Evolutionary conservation across 2,113 vertebrate genomes (phyloP), one percentile per base, ranked within the genome.

Genomic region (Mirza zaza): DNA sequence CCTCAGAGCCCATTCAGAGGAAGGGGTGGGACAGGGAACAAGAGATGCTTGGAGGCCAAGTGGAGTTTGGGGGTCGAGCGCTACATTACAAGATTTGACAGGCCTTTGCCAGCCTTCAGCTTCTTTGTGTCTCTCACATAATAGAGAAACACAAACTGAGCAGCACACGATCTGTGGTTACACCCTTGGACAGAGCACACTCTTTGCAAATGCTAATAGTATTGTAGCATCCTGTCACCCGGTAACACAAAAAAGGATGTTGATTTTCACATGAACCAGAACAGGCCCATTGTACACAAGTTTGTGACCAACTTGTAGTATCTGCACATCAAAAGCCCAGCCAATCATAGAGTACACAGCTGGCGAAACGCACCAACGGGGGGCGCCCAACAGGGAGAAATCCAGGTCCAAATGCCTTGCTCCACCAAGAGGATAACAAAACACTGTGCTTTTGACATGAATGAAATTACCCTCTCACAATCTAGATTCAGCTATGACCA

Each of bases 161-260:
- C 99, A 99, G 99, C 98, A 98, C 99, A 98, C 97, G 98, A 98
- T 98, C 98, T 87, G 98, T 97, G 98, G 98, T 91, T 98, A 94
- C 97, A 97, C 99, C 99, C 99, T 99, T 98, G 99, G 98, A 99
- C 80, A 45, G 98, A 98, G 98, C 98, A 98, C 98, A 97, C 98
- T 98, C 99, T 99, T 99, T 99, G 99, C 99, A 99, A 99, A 99
- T 99, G 99, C 99, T 99, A 99, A 99, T 99, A 97, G 99, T 98
- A 99, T 99, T 99, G 99, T 99, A 97, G 98, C 98, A 98, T 99
- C 98, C 98, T 98, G 98, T 98, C 98, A 99, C 98, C 97, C 98
- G 95, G 98, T 91, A 97, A 94, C 95, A 98, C 98, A 99, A 99
- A 99, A 99, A 99, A 98, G 98, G 98, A 98, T 98, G 98, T 98